phyloP scores from a whole-genome alignment of 2,797 vertebrate species.

The Sphaeramia orbicularis region DNA sequence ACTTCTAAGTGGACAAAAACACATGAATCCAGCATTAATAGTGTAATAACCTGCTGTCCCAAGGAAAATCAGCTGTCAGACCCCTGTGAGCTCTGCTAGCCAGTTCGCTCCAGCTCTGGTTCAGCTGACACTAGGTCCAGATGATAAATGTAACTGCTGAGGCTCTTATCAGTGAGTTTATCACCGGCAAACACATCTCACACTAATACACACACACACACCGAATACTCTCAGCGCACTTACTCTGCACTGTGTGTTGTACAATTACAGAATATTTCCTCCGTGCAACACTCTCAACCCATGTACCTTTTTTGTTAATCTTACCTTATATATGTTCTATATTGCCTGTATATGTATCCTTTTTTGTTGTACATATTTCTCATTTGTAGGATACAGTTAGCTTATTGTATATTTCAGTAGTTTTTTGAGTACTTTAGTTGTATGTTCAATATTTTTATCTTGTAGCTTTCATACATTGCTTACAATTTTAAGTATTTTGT shows the following conservation, averaged over 20 bases:
- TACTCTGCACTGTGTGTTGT: background rate
- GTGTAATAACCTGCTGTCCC: slow-evolving; percentile 11
- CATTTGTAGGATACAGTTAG: no score
- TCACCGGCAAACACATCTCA: background rate
- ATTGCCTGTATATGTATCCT: no score
- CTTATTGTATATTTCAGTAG: no score
- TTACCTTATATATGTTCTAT: no score
- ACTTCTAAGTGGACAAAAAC: slow-evolving; percentile 2
- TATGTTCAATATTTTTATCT: no score
- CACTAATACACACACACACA: background rate
- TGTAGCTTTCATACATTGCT: no score
- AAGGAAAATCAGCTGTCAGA: slow-evolving; percentile 20
- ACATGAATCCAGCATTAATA: slow-evolving; percentile 13
- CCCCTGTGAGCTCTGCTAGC: slow-evolving; percentile 26
- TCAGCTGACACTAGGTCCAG: slow-evolving; percentile 32
- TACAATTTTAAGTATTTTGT: no score
- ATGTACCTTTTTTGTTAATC: no score
- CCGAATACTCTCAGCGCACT: background rate
- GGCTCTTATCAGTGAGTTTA: slow-evolving; percentile 16
- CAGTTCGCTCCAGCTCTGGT: slow-evolving; percentile 38
- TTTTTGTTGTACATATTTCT: no score
- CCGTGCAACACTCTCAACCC: no score
- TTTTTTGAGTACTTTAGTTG: no score
- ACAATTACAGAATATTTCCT: no score
- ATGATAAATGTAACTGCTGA: slow-evolving; percentile 14